Evolutionary conservation across 2,113 vertebrate species (phyloP).

Genomic region (Phaethornis superciliosus): DNA sequence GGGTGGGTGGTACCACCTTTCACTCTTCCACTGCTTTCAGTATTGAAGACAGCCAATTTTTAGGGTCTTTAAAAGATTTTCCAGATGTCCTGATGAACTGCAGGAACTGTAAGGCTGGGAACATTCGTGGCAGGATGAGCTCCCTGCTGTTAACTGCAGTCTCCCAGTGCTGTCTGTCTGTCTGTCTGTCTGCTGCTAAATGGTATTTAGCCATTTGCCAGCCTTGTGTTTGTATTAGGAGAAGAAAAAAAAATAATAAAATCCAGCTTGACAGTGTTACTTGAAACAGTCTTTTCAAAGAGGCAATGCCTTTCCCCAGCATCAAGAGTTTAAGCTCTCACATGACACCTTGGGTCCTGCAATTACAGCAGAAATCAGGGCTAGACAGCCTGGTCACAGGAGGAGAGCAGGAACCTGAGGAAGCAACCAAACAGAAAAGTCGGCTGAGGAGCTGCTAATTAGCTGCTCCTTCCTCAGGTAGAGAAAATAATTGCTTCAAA

Average conservation of each 20-base stretch:
- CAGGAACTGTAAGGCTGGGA: not conserved
- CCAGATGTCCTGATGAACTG: not conserved
- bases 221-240: not conserved
- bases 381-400: not conserved
- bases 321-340: conserved; percentile 20
- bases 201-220: not conserved
- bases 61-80: rapidly evolving
- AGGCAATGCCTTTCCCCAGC: not conserved
- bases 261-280: not conserved
- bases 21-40: not conserved
- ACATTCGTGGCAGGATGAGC: not conserved
- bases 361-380: not conserved
- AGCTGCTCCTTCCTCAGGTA: not conserved
- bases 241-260: not conserved
- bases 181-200: not conserved
- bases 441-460: not conserved
- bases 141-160: not conserved
- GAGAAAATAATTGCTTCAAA: not conserved
- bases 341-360: not conserved
- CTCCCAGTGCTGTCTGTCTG: not conserved
- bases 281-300: not conserved
- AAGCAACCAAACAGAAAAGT: not conserved
- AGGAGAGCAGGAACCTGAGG: not conserved
- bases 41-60: not conserved
- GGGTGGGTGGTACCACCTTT: not conserved